Evolutionary conservation across 2,797 vertebrate species (phyloP).

Genomic region (Ptychadena robeensis): DNA sequence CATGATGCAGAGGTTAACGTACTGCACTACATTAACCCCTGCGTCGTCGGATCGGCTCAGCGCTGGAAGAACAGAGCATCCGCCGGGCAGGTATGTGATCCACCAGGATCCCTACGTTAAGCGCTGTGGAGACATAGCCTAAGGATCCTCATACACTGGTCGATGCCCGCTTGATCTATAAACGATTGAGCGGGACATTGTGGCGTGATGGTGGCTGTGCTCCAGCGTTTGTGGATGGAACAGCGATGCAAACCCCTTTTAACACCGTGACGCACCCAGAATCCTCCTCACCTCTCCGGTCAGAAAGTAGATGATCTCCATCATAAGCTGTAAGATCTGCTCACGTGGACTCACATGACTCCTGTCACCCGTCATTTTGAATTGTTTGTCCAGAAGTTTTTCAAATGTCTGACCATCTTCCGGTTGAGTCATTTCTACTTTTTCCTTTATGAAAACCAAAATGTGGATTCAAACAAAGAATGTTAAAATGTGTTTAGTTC

Average conservation of each 20-base stretch:
- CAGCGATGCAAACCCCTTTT: neutral
- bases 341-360: neutral
- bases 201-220: neutral
- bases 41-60: too few relatives aligned
- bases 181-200: too few relatives aligned
- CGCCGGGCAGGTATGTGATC: too few relatives aligned
- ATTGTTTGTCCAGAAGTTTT: neutral
- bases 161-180: too few relatives aligned
- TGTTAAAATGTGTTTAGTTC: neutral
- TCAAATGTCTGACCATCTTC: neutral
- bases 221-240: neutral
- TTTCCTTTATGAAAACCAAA: neutral
- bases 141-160: too few relatives aligned
- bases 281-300: constrained; percentile 8
- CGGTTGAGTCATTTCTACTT: neutral
- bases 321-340: neutral
- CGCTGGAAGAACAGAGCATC: too few relatives aligned
- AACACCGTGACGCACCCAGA: neutral
- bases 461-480: neutral
- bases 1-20: too few relatives aligned
- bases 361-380: neutral
- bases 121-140: too few relatives aligned
- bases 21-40: too few relatives aligned
- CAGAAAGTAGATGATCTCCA: constrained; percentile 21
- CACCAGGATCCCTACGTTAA: too few relatives aligned